These are phyloP conservation scores for Conger conger DNA, from an alignment of 2,113 vertebrate genomes.

Conservation along the genomic window DNA sequence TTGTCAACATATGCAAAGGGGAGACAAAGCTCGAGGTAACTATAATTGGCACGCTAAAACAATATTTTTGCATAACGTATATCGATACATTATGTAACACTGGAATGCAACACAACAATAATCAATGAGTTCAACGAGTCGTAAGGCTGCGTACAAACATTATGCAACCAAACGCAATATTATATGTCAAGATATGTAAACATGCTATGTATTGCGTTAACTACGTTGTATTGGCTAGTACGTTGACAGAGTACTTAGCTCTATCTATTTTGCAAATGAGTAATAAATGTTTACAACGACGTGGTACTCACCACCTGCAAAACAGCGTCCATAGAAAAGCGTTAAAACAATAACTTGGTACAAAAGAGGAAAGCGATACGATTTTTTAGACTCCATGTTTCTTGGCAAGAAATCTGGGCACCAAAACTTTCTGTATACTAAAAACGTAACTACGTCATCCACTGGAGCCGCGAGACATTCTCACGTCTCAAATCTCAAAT, in stretches of 20 bases:
- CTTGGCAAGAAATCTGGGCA: neutral
- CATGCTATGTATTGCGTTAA: neutral
- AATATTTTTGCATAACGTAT: neutral
- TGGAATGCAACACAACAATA: neutral
- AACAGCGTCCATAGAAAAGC: neutral
- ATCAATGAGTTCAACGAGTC: neutral
- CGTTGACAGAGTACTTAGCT: neutral
- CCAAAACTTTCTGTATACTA: neutral
- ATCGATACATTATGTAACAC: neutral
- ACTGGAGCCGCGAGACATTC: neutral
- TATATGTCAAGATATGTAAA: neutral
- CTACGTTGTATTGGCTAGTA: neutral
- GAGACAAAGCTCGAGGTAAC: neutral
- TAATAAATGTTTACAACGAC: neutral
- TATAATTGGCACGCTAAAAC: neutral
- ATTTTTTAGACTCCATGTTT: constrained; percentile 14
- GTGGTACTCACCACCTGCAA: constrained; percentile 17
- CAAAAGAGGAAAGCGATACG: neutral
- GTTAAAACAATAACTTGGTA: neutral
- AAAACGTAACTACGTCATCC: constrained; percentile 1
- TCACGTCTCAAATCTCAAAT: too few relatives aligned
- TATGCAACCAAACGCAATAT: neutral
- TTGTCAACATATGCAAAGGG: too few relatives aligned
- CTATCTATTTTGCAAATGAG: neutral
- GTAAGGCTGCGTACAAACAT: neutral